Percentiles rank a stretch among this genome's conserved stretches.
Evolutionary conservation across 2,888 invertebrate species (phyloP).

Genomic region (Bellardia bayeri): DNA sequence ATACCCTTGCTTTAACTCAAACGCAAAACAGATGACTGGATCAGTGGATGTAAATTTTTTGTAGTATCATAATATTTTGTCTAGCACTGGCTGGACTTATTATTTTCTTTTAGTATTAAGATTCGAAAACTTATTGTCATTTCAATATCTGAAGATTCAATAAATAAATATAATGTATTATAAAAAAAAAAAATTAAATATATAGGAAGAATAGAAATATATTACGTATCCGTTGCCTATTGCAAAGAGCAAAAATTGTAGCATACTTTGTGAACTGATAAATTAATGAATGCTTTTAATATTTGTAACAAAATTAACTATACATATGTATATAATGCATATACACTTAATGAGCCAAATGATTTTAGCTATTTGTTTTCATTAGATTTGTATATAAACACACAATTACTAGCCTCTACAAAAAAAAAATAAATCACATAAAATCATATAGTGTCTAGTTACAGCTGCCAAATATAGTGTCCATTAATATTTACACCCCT

Average conservation of each 20-base stretch:
- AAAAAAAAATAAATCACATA: background rate
- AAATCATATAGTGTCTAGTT: background rate
- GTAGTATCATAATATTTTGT: too few relatives aligned
- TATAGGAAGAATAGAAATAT: background rate
- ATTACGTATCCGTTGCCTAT: background rate
- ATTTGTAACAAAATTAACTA: too few relatives aligned
- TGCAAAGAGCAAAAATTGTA: background rate
- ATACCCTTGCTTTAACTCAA: too few relatives aligned
- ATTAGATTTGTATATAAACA: background rate
- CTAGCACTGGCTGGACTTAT: too few relatives aligned
- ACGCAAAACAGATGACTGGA: too few relatives aligned
- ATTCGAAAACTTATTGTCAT: too few relatives aligned
- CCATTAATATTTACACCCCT: constrained; percentile 10
- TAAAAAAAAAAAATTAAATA: too few relatives aligned
- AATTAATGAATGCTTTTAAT: background rate
- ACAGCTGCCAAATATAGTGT: constrained; percentile 9
- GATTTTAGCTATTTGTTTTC: background rate
- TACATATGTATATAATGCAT: too few relatives aligned
- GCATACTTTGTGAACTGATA: background rate
- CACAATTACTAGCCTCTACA: background rate
- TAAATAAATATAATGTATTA: too few relatives aligned
- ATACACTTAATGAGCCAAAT: background rate
- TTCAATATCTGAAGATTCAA: too few relatives aligned
- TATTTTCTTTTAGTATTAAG: too few relatives aligned
- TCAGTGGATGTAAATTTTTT: too few relatives aligned